These are phyloP conservation scores for Poeciliopsis turrubarensis DNA, from an alignment of 2,113 vertebrate genomes.

Conservation along the genomic window DNA sequence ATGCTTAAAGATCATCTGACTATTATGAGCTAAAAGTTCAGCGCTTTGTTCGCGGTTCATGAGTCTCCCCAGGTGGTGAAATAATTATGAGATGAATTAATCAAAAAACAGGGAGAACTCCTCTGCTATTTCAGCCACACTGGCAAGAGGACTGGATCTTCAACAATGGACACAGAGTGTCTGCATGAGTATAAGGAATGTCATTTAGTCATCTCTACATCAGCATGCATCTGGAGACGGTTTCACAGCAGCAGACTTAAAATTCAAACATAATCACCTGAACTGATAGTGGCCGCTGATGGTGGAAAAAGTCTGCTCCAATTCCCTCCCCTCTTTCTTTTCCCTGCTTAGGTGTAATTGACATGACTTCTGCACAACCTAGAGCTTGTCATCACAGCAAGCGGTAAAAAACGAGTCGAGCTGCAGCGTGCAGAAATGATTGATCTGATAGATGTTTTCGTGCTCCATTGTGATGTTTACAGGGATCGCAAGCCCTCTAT, in stretches of 20 bases:
- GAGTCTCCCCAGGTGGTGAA: too few species aligned
- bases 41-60: too few species aligned
- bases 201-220: not conserved
- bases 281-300: conserved; percentile 58
- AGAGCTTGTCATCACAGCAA: conserved; percentile 58
- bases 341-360: conserved; percentile 58
- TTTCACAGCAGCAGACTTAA: conserved; percentile 41
- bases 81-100: too few species aligned
- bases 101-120: too few species aligned
- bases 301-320: conserved; percentile 58
- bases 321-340: conserved; percentile 2
- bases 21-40: too few species aligned
- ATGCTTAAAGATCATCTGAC: too few species aligned
- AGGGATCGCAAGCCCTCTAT: conserved; percentile 14
- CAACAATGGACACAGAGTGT: too few species aligned
- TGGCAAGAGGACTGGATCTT: too few species aligned
- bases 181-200: too few species aligned
- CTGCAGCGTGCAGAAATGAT: conserved; percentile 20
- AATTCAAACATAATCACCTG: conserved; percentile 54
- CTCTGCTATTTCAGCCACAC: too few species aligned
- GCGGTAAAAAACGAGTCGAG: conserved; percentile 45
- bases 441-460: conserved; percentile 44
- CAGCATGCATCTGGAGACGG: conserved; percentile 22
- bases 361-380: conserved; percentile 67
- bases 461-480: conserved; percentile 46